phyloP scores from a whole-genome alignment of 2,888 invertebrate genomes.

The Myathropa florea region DNA sequence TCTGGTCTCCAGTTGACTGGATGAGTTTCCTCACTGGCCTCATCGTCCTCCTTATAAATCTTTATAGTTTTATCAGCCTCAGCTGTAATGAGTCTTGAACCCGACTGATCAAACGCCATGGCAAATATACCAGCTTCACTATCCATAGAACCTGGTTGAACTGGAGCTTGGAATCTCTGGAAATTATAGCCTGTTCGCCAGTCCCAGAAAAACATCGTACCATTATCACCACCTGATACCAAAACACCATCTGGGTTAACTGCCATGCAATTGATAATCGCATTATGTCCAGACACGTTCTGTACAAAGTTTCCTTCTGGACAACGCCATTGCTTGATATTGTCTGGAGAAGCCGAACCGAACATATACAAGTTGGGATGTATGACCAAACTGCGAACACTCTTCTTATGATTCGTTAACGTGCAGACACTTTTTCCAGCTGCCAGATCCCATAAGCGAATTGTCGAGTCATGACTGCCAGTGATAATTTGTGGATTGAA shows the following conservation, averaged over 20 bases:
- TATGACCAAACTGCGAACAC: slow-evolving; percentile 89
- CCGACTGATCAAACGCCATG: slow-evolving; percentile 97
- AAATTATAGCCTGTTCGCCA: slow-evolving; percentile 99
- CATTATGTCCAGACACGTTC: slow-evolving; percentile 97
- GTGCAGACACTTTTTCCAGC: slow-evolving; percentile 97
- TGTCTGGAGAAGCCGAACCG: slow-evolving; percentile 98
- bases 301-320: slow-evolving; percentile 99
- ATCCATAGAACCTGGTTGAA: slow-evolving; percentile 99
- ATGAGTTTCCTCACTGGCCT: slow-evolving; percentile 97
- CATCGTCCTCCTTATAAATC: slow-evolving; percentile 98
- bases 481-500: slow-evolving; percentile 97
- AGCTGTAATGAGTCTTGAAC: slow-evolving; percentile 95
- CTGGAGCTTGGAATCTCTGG: slow-evolving; percentile 94
- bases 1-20: slow-evolving; percentile 99
- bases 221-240: slow-evolving; percentile 99
- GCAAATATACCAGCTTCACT: slow-evolving; percentile 99
- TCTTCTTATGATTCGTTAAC: slow-evolving; percentile 99
- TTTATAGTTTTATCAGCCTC: slow-evolving; percentile 99
- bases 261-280: slow-evolving; percentile 97
- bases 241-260: slow-evolving; percentile 97
- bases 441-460: slow-evolving; percentile 98
- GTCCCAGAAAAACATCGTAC: slow-evolving; percentile 98
- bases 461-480: slow-evolving; percentile 97
- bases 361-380: slow-evolving; percentile 94
- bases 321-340: slow-evolving; percentile 99